A percentile compares a stretch with the other conserved stretches of the same genome.
Conservation (phyloP, 2,797 vertebrate species). For the Crenuchus spilurus region DNA sequence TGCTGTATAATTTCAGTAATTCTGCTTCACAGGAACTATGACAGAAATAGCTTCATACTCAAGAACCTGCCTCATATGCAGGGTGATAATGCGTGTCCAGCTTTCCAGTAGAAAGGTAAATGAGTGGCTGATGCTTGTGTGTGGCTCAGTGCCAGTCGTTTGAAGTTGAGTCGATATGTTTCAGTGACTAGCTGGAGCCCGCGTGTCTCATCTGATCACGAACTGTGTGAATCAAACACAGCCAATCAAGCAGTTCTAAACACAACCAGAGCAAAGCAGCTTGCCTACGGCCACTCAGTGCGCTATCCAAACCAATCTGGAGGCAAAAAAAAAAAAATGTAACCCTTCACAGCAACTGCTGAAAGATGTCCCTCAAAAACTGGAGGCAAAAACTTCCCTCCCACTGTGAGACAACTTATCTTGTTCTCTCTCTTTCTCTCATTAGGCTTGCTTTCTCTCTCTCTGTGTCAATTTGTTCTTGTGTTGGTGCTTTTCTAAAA, state of each 20-base stretch:
- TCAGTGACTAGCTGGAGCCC: slow-evolving; percentile 44
- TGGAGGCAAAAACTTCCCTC: slow-evolving; percentile 47
- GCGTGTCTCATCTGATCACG: slow-evolving; percentile 40
- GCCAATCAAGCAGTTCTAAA: slow-evolving; percentile 18
- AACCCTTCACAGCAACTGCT: slow-evolving; percentile 49
- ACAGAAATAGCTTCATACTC: neutral
- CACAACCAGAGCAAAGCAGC: slow-evolving; percentile 1
- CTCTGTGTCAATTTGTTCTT: no score
- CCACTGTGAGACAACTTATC: slow-evolving; percentile 31
- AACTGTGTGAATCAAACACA: slow-evolving; percentile 4
- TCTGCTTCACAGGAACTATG: neutral
- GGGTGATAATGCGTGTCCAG: slow-evolving; percentile 2
- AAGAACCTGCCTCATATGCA: slow-evolving; percentile 24
- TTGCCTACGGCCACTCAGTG: neutral
- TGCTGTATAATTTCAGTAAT: neutral
- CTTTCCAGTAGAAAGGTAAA: slow-evolving; percentile 14
- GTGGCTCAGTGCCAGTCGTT: slow-evolving; percentile 44
- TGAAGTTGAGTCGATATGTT: slow-evolving; percentile 47
- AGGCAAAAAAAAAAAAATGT: slow-evolving; percentile 35
- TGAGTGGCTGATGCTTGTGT: slow-evolving; percentile 39
- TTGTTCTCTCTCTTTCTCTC: neutral
- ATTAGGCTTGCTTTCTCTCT: no score
- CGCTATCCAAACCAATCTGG: slow-evolving; percentile 41
- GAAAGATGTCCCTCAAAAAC: no score
- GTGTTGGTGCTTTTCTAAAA: no score